These are phyloP conservation scores for Heliconius himera DNA, from an alignment of 1,140 invertebrate species.

Conservation along the genomic window DNA sequence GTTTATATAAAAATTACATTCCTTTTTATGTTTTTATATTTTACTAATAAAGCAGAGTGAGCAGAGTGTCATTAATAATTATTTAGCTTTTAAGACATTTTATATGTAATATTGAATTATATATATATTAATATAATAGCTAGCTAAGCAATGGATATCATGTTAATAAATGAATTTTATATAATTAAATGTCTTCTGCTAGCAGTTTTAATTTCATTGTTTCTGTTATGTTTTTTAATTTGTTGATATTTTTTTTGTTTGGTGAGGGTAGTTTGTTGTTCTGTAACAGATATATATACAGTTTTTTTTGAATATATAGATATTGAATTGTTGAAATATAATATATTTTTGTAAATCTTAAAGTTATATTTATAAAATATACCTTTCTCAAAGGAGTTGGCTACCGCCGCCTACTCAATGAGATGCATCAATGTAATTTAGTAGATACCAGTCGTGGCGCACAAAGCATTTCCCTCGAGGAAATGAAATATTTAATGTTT, in stretches of 20 bases:
- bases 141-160: slow-evolving; percentile 21
- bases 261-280: slow-evolving; percentile 59
- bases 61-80: background rate
- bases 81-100: slow-evolving; percentile 10
- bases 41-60: background rate
- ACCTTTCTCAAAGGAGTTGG: no score
- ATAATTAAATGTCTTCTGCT: slow-evolving; percentile 68
- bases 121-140: slow-evolving; percentile 15
- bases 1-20: background rate
- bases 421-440: no score
- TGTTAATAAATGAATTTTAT: slow-evolving; percentile 39
- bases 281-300: slow-evolving; percentile 46
- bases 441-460: no score
- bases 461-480: no score
- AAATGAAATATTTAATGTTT: no score
- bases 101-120: slow-evolving; percentile 26
- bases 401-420: no score
- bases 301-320: no score
- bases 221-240: slow-evolving; percentile 54
- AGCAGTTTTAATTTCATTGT: slow-evolving; percentile 62
- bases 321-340: background rate
- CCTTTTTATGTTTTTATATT: background rate
- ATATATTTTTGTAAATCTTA: no score
- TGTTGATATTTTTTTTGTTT: slow-evolving; percentile 57
- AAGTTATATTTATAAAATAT: no score